phyloP scores from a whole-genome alignment of 2,797 vertebrate species.

The Coccyzus lansbergi region DNA sequence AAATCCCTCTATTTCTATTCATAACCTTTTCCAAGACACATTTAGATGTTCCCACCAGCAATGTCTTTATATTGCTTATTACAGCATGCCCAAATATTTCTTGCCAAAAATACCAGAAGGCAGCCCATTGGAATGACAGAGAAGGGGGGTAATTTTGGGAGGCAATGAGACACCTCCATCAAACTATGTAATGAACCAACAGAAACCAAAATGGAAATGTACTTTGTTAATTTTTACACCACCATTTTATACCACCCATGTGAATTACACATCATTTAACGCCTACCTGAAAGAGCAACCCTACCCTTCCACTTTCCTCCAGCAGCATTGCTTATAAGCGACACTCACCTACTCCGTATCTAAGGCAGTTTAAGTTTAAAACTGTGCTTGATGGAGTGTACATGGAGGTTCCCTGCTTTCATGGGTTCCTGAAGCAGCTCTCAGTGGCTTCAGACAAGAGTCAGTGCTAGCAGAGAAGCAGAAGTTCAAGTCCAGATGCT shows the following conservation, averaged over 20 bases:
- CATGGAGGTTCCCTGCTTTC: not conserved
- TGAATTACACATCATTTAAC: not conserved
- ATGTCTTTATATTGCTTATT: not conserved
- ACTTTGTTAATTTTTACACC: not conserved
- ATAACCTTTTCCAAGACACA: conserved; percentile 16
- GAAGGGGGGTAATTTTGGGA: conserved; percentile 26
- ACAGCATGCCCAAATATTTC: conserved; percentile 32
- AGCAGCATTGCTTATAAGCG: not conserved
- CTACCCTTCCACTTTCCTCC: not conserved
- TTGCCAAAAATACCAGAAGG: conserved; percentile 55
- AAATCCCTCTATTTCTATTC: conserved; percentile 22
- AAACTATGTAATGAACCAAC: not conserved
- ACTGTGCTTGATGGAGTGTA: not conserved
- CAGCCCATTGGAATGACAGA: conserved; percentile 27
- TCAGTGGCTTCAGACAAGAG: not conserved
- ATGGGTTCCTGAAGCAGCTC: not conserved
- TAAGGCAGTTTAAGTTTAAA: not conserved
- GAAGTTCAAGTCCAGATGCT: not conserved
- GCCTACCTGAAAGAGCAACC: not conserved
- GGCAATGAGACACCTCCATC: not conserved
- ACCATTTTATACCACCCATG: not conserved
- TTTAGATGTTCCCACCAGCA: conserved; percentile 37
- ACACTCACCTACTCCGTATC: not conserved
- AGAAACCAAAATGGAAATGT: not conserved
- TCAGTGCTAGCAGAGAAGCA: not conserved